Evolutionary conservation across 2,797 vertebrate genomes (phyloP).

Genomic region (Melanitta fusca): DNA sequence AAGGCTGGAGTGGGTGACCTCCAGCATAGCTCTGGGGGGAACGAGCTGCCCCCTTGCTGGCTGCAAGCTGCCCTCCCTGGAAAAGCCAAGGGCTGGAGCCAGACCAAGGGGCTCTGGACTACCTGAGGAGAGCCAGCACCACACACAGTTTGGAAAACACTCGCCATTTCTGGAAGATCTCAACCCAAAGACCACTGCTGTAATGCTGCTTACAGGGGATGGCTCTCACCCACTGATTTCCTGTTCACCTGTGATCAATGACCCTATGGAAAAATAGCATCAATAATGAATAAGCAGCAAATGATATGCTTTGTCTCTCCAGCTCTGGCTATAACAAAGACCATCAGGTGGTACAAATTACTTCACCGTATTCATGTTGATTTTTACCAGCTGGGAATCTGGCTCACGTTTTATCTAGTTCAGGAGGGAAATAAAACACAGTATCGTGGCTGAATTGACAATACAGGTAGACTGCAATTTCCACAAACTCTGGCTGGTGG

Average conservation of each 20-base stretch:
- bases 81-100: neutral
- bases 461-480: neutral
- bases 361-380: neutral
- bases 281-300: constrained; percentile 6
- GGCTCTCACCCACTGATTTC: neutral
- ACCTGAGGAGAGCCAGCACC: neutral
- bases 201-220: neutral
- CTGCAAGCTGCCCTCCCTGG: neutral
- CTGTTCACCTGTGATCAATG: neutral
- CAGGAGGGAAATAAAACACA: neutral
- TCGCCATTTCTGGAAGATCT: neutral
- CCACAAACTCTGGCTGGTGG: neutral
- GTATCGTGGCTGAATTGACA: neutral
- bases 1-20: neutral
- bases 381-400: constrained; percentile 16
- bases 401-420: neutral
- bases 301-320: neutral
- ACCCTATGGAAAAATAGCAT: neutral
- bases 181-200: neutral
- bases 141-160: neutral
- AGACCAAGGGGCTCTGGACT: neutral
- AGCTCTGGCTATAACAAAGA: neutral
- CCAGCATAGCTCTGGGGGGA: neutral
- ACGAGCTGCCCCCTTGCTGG: neutral
- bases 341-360: neutral